phyloP scores from a whole-genome alignment of 2,797 vertebrate species.

The Tinamus major region DNA sequence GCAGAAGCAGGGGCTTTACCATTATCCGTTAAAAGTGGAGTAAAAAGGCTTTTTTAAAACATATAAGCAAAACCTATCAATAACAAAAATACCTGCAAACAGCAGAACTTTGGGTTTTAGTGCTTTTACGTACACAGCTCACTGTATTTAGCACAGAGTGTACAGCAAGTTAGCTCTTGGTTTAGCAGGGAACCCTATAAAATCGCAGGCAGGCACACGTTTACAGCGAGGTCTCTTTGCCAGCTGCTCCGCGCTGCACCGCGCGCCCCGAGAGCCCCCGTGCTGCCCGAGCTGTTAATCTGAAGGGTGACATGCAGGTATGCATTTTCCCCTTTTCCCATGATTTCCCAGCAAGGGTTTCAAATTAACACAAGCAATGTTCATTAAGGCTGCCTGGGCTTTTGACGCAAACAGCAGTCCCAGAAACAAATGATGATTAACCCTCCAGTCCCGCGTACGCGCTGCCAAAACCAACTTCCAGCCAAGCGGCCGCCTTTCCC shows the following conservation, averaged over 20 bases:
- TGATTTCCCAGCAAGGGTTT: slow-evolving; percentile 63
- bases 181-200: slow-evolving; percentile 20
- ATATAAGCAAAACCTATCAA: accelerated
- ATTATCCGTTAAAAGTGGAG: neutral
- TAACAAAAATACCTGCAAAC: neutral
- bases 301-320: slow-evolving; percentile 14
- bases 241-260: slow-evolving; percentile 12
- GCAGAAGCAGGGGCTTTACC: neutral
- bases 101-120: neutral
- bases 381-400: slow-evolving; percentile 38
- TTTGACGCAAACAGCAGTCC: slow-evolving; percentile 50
- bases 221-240: slow-evolving; percentile 5
- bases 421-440: slow-evolving; percentile 46
- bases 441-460: slow-evolving; percentile 2
- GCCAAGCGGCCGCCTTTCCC: neutral
- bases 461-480: slow-evolving; percentile 55
- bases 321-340: slow-evolving; percentile 47
- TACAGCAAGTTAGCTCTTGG: slow-evolving; percentile 45
- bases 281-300: neutral
- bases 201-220: neutral
- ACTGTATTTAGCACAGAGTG: slow-evolving; percentile 12
- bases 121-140: neutral
- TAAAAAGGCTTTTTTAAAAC: neutral
- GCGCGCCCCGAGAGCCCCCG: accelerated
- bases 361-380: slow-evolving; percentile 44